Evolutionary conservation across 2,888 invertebrate genomes (phyloP), one percentile per base, ranked within the genome.

Genomic region (Aphodius sticticus): DNA sequence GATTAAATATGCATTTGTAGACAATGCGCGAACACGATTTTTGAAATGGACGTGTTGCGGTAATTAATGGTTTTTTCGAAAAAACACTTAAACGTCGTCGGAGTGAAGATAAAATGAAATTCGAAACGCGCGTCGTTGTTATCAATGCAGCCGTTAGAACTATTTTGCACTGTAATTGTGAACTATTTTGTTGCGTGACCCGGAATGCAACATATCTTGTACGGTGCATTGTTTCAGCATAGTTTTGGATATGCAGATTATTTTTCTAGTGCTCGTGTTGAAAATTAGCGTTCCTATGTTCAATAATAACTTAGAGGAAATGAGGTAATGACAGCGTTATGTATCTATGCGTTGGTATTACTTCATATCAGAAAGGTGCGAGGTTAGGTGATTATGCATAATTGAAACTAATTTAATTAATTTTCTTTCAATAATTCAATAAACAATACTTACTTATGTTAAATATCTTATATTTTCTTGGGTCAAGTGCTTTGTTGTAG

Each of bases 141-240:
- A 53, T 53, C 53, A 53, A 9, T 53, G 53, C 53, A 53, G 26
- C 26, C 26, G 26, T 26, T 26, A 26, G 26, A 26, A 53, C 53
- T 53, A 53, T 53, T 53, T 53, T 53, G 53, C 53, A 53, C 53
- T 53, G 53, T 53, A 53, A 53, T 53, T 53, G 53, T 53, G 53
- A 53, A 53, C 9, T 53, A 53, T 53, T 53, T 53, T 53, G 53
- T 53, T 53, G 53, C 53, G 53, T 53, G 53, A 53, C 53, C 53
- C 53, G 53, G 53, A 53, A 53, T 53, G 53, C 12, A 7, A 53
- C 53, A 53, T 53, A 53, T 53, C 53, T 53, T 53, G 53, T 53
- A 53, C 9, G 53, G 7, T 5, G 12, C 9, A 53, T 53, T 53
- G 12, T 53, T 53, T 5, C 53, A 53, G 53, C 53, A 53, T 53